A percentile compares a stretch with the other conserved stretches of the same genome.
Conservation (phyloP, 2,888 invertebrate genomes). For the Pollenia amentaria region DNA sequence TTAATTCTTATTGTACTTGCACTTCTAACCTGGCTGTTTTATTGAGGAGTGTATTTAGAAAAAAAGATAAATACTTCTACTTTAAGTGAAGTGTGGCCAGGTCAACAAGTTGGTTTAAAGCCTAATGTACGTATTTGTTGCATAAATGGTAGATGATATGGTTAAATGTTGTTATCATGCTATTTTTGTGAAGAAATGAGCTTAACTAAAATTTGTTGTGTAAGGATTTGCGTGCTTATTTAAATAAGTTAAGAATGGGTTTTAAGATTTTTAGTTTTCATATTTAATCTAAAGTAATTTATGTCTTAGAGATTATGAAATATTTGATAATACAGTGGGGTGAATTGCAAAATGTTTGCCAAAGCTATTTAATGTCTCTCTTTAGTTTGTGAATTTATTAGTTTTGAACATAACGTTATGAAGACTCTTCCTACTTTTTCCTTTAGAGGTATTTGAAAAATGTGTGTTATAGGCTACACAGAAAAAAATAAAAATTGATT, state of each 20-base stretch:
- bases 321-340: too few species aligned
- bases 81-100: slow-evolving; percentile 65
- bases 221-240: slow-evolving; percentile 21
- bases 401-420: too few species aligned
- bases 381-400: too few species aligned
- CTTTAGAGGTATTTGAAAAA: too few species aligned
- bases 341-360: too few species aligned
- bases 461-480: too few species aligned
- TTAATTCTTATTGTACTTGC: slow-evolving; percentile 43
- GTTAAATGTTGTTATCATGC: slow-evolving; percentile 54
- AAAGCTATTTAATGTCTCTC: too few species aligned
- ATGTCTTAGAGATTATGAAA: too few species aligned
- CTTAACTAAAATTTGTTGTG: background rate
- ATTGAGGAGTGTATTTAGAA: background rate
- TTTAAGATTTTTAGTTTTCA: slow-evolving; percentile 1
- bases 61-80: slow-evolving; percentile 39
- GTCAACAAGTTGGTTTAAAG: slow-evolving; percentile 62
- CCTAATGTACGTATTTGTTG: slow-evolving; percentile 14
- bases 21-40: slow-evolving; percentile 34
- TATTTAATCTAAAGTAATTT: background rate
- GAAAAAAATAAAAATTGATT: too few species aligned
- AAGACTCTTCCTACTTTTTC: too few species aligned
- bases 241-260: slow-evolving; percentile 31
- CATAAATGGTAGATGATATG: slow-evolving; percentile 52
- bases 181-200: background rate